Evolutionary conservation across 2,797 vertebrate genomes (phyloP).

Genomic region (Prionace glauca): DNA sequence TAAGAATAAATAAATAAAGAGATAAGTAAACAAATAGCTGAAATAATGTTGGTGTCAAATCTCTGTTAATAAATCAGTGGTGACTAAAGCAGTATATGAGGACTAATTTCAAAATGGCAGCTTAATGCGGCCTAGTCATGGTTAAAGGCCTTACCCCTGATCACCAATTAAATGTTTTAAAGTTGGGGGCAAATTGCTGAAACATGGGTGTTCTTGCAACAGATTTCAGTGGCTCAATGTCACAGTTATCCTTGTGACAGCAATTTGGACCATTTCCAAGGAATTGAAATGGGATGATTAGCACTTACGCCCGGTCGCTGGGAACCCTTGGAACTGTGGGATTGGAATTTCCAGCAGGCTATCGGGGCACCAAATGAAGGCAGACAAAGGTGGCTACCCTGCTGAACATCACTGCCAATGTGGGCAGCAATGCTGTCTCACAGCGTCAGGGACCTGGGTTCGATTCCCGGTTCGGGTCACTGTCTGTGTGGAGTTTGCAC

Average conservation of each 20-base stretch:
- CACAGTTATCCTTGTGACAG: background rate
- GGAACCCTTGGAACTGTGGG: background rate
- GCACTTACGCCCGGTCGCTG: background rate
- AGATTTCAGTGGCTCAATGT: background rate
- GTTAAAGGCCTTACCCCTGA: background rate
- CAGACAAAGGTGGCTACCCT: background rate
- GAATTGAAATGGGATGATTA: background rate
- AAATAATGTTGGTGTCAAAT: background rate
- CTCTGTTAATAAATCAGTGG: background rate
- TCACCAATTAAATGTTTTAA: background rate
- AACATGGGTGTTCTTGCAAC: background rate
- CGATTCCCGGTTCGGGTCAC: too few species aligned
- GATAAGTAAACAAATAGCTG: background rate
- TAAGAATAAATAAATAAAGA: background rate
- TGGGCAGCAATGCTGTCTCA: too few species aligned
- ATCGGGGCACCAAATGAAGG: background rate
- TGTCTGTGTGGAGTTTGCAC: too few species aligned
- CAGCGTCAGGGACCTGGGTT: too few species aligned
- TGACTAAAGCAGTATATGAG: background rate
- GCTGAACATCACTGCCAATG: background rate
- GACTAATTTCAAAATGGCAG: background rate
- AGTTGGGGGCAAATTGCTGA: background rate
- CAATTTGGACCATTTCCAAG: background rate
- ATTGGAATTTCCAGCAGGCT: background rate
- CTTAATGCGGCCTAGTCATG: background rate